Percentiles rank a stretch among this genome's conserved stretches.
These are phyloP conservation scores for Tenualosa thibaudeaui DNA, from an alignment of 2,797 vertebrate species.

Conservation along the genomic window DNA sequence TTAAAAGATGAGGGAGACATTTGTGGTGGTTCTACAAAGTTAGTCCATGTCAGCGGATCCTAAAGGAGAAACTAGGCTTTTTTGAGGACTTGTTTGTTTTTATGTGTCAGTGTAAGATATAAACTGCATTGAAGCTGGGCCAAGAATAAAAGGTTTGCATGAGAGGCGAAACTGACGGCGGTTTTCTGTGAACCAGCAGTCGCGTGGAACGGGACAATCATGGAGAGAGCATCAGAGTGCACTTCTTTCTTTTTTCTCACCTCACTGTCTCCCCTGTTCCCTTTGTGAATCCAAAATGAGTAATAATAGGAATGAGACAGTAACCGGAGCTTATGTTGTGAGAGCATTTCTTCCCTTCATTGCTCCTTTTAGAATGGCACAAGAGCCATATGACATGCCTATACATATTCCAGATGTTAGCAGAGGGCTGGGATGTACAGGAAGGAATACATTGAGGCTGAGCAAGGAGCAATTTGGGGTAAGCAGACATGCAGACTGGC, in stretches of 20 bases:
- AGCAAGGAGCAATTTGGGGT: background rate
- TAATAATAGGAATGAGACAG: background rate
- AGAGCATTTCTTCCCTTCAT: background rate
- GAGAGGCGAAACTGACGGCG: background rate
- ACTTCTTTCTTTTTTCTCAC: background rate
- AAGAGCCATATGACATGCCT: background rate
- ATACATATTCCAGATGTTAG: constrained; percentile 65
- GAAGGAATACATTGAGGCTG: constrained; percentile 53
- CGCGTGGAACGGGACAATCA: constrained; percentile 17
- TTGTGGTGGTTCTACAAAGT: background rate
- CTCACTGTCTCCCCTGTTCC: constrained; percentile 1
- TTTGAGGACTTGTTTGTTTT: constrained; percentile 3
- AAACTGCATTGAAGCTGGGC: background rate
- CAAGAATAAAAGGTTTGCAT: constrained; percentile 15
- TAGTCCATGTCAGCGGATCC: background rate
- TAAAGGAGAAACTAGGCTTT: background rate
- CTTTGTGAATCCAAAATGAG: background rate
- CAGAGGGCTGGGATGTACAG: constrained; percentile 62
- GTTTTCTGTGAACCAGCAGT: constrained; percentile 1
- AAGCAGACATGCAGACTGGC: constrained; percentile 30
- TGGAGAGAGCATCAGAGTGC: background rate
- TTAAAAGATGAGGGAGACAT: background rate
- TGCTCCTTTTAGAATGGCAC: background rate
- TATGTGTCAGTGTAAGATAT: background rate
- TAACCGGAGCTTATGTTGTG: background rate